These are phyloP conservation scores for Drosophila kohkoa DNA, from an alignment of 1,140 invertebrate genomes.

Conservation along the genomic window DNA sequence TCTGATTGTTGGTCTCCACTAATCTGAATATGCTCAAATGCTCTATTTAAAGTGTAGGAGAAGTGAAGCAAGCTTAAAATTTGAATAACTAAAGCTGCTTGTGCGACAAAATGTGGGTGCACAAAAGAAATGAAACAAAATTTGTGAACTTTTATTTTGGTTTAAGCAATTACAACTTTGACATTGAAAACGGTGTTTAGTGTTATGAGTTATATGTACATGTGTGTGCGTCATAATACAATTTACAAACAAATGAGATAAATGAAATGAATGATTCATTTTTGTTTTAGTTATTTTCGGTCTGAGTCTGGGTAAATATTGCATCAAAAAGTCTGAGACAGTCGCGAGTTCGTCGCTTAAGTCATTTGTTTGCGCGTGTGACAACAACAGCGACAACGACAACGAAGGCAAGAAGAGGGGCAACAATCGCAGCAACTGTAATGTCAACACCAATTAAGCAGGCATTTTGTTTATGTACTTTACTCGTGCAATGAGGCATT, in stretches of 20 bases:
- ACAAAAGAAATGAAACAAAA: slow-evolving; percentile 28
- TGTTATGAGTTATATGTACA: slow-evolving; percentile 21
- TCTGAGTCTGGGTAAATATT: slow-evolving; percentile 49
- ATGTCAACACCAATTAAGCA: slow-evolving; percentile 56
- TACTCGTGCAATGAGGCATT: slow-evolving; percentile 38
- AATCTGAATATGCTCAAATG: background rate
- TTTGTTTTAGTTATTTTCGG: slow-evolving; percentile 23
- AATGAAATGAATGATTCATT: slow-evolving; percentile 48
- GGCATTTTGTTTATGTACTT: slow-evolving; percentile 14
- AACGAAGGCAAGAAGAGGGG: background rate
- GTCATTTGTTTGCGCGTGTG: slow-evolving; percentile 66
- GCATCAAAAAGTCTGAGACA: slow-evolving; percentile 49
- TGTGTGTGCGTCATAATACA: slow-evolving; percentile 42
- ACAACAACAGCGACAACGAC: slow-evolving; percentile 40
- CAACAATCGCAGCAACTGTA: slow-evolving; percentile 41
- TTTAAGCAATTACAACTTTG: slow-evolving; percentile 66
- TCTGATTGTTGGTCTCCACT: too few species aligned
- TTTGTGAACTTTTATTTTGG: slow-evolving; percentile 27
- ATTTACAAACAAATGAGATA: slow-evolving; percentile 39
- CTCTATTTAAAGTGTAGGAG: background rate
- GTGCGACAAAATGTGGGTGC: slow-evolving; percentile 57
- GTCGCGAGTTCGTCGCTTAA: slow-evolving; percentile 58
- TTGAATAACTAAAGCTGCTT: slow-evolving; percentile 19
- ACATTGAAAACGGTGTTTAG: slow-evolving; percentile 56
- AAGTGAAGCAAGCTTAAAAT: slow-evolving; percentile 6